Evolutionary conservation across 2,888 invertebrate genomes (phyloP).

Genomic region (Melieria omissa): DNA sequence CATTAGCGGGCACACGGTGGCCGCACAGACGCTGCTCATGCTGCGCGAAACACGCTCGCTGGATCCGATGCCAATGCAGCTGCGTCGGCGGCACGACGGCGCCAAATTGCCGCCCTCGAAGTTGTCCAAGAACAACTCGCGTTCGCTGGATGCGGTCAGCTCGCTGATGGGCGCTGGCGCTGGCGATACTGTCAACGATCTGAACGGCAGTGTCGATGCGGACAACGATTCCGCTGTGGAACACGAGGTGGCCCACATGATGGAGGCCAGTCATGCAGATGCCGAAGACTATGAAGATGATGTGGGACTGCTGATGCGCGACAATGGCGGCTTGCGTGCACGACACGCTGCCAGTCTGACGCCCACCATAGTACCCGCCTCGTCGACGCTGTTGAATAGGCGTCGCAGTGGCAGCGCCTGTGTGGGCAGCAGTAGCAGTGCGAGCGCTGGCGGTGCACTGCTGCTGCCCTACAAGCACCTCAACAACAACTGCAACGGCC

Average conservation of each 20-base stretch:
- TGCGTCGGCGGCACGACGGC: conserved; percentile 57
- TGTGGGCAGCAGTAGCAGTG: conserved; percentile 37
- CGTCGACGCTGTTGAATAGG: conserved; percentile 47
- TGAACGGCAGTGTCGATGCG: conserved; percentile 6
- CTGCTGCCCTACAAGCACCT: conserved; percentile 59
- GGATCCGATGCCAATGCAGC: conserved; percentile 71
- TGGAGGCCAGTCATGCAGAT: conserved; percentile 35
- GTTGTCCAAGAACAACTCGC: conserved; percentile 63
- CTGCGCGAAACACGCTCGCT: conserved; percentile 74
- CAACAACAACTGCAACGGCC: conserved; percentile 67
- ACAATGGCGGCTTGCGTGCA: conserved; percentile 56
- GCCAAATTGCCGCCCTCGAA: conserved; percentile 59
- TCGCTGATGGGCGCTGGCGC: conserved; percentile 47
- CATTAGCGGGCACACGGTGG: conserved; percentile 45
- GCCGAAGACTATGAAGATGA: conserved; percentile 57
- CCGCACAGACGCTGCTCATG: conserved; percentile 44
- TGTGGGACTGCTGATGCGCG: conserved; percentile 57
- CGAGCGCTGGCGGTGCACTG: conserved; percentile 31
- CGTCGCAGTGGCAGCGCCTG: conserved; percentile 49
- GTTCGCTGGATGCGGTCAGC: conserved; percentile 61
- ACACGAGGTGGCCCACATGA: conserved; percentile 40
- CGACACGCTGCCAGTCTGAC: conserved; percentile 18
- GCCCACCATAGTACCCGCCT: conserved; percentile 52
- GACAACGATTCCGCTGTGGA: neutral
- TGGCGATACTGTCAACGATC: conserved; percentile 9